phyloP scores from a whole-genome alignment of 2,797 vertebrate species.

The Diplodus sargus region DNA sequence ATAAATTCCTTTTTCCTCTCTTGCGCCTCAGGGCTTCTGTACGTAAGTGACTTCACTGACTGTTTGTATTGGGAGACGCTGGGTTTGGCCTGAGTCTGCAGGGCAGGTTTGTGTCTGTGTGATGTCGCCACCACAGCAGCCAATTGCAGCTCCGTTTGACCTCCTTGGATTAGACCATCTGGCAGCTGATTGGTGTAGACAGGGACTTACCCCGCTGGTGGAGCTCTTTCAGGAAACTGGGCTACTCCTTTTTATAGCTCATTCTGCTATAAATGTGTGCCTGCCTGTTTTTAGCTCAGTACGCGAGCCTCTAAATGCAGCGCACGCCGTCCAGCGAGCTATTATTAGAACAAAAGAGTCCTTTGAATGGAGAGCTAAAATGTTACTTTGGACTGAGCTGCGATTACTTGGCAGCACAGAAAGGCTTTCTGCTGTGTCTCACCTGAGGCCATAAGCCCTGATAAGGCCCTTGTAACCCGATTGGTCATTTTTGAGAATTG shows the following conservation, averaged over 20 bases:
- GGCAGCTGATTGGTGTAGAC: slow-evolving; percentile 56
- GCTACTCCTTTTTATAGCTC: slow-evolving; percentile 65
- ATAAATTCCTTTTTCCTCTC: no score
- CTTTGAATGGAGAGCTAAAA: slow-evolving; percentile 50
- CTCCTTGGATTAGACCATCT: slow-evolving; percentile 27
- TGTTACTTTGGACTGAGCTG: slow-evolving; percentile 47
- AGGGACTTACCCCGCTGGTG: slow-evolving; percentile 58
- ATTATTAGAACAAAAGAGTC: slow-evolving; percentile 75
- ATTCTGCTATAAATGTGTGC: slow-evolving; percentile 61
- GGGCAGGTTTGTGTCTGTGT: slow-evolving; percentile 16
- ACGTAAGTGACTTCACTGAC: slow-evolving; percentile 25
- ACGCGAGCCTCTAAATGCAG: slow-evolving; percentile 49
- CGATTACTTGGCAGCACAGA: slow-evolving; percentile 44
- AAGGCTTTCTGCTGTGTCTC: slow-evolving; percentile 30
- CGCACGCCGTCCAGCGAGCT: slow-evolving; percentile 38
- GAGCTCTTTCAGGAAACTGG: slow-evolving; percentile 64
- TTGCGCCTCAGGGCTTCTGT: no score
- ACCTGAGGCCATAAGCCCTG: slow-evolving; percentile 14
- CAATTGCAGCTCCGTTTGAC: slow-evolving; percentile 52
- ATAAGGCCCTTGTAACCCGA: slow-evolving; percentile 26
- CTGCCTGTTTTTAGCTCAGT: slow-evolving; percentile 67
- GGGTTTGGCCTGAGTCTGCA: slow-evolving; percentile 33
- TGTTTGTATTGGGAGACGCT: slow-evolving; percentile 40
- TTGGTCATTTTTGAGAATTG: slow-evolving; percentile 33
- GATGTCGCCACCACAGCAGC: slow-evolving; percentile 27